Evolutionary conservation across 1,140 invertebrate species (phyloP).

Genomic region (Linepithema humile): DNA sequence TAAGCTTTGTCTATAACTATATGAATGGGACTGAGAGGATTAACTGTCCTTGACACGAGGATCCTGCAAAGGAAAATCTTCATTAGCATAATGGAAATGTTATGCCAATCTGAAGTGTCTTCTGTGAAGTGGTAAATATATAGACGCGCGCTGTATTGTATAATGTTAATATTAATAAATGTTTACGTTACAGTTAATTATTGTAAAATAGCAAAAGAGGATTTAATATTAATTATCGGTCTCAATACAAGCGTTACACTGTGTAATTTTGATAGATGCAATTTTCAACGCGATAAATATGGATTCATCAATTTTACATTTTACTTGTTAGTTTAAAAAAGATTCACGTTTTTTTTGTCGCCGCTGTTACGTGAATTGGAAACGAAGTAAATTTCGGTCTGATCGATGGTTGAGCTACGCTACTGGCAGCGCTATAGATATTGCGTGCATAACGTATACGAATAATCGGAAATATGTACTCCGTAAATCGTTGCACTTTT

Average conservation of each 20-base stretch:
- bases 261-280: neutral
- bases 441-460: slow-evolving; percentile 47
- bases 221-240: neutral
- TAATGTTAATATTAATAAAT: neutral
- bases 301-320: slow-evolving; percentile 5
- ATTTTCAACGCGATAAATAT: neutral
- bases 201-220: neutral
- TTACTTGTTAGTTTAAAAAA: neutral
- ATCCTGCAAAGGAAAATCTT: neutral
- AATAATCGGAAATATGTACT: slow-evolving; percentile 69
- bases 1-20: neutral
- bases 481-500: slow-evolving; percentile 67
- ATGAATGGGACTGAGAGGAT: neutral
- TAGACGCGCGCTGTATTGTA: neutral
- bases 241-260: neutral
- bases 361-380: neutral
- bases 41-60: neutral
- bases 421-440: slow-evolving; percentile 26
- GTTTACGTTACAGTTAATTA: neutral
- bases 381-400: neutral
- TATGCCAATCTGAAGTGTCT: neutral
- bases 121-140: neutral
- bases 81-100: neutral
- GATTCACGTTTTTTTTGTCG: neutral
- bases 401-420: slow-evolving; percentile 21